Evolutionary conservation across 2,113 vertebrate genomes (phyloP).

Genomic region (Pseudorectes ferrugineus): DNA sequence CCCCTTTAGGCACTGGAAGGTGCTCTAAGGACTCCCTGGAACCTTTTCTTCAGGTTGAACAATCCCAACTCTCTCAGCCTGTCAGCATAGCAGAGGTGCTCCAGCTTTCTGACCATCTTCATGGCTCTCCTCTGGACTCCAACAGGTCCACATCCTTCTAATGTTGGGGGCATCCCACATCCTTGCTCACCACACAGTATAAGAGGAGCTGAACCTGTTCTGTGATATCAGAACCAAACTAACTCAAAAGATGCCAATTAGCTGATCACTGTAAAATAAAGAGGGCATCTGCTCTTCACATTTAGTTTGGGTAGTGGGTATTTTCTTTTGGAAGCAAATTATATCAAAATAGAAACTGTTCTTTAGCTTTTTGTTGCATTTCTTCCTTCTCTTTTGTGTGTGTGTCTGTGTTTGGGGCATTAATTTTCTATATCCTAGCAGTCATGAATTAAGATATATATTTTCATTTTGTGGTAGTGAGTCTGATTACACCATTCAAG

Average conservation of each 20-base stretch:
- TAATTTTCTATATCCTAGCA: background rate
- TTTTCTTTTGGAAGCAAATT: background rate
- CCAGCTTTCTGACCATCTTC: background rate
- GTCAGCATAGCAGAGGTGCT: background rate
- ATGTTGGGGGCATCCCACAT: background rate
- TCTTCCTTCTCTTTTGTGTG: background rate
- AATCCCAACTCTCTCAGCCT: background rate
- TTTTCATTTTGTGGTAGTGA: background rate
- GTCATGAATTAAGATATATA: background rate
- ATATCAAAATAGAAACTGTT: background rate
- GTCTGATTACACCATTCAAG: background rate
- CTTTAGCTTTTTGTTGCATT: background rate
- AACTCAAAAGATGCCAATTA: background rate
- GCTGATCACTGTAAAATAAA: background rate
- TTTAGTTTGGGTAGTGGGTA: background rate
- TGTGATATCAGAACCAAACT: background rate
- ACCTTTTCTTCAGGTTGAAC: background rate
- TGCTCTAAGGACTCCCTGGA: background rate
- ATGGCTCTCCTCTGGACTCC: background rate
- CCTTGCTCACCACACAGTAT: background rate
- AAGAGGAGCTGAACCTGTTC: background rate
- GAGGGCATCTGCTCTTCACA: background rate
- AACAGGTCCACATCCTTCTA: background rate
- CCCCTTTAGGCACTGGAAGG: background rate
- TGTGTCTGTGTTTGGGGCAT: background rate